These are phyloP conservation scores for Cladopsammia gracilis DNA, from an alignment of 64 coral and sea anemone species.

Conservation along the genomic window DNA sequence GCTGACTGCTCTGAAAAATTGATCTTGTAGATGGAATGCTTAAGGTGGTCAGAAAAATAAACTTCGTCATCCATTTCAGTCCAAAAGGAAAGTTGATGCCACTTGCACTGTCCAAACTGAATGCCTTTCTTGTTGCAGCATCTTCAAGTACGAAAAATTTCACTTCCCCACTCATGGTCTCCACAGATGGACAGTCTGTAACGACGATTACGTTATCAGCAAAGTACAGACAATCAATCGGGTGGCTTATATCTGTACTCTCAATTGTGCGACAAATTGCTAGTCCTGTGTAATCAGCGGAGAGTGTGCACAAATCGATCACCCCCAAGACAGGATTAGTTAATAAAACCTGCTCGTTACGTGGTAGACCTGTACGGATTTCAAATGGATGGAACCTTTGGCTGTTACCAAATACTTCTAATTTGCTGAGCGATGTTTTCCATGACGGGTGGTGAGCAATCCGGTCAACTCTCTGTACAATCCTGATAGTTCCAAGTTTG, in stretches of 20 bases:
- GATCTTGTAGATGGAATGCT: conserved; percentile 71
- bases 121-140: conserved; percentile 51
- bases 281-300: conserved; percentile 59
- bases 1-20: conserved; percentile 55
- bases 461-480: conserved; percentile 42
- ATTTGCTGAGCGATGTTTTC: conserved; percentile 51
- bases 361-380: conserved; percentile 42
- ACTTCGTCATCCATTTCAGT: conserved; percentile 64
- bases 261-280: conserved; percentile 54
- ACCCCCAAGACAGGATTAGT: conserved; percentile 52
- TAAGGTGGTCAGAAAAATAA: conserved; percentile 63
- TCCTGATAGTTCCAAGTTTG: conserved; percentile 51
- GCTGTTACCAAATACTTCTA: conserved; percentile 19
- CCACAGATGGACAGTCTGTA: conserved; percentile 66
- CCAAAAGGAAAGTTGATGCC: conserved; percentile 53
- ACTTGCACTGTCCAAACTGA: conserved; percentile 39
- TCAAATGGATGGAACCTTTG: conserved; percentile 43
- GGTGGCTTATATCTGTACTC: conserved; percentile 49
- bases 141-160: conserved; percentile 49
- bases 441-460: conserved; percentile 54
- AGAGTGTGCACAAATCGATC: conserved; percentile 35
- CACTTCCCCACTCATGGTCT: conserved; percentile 58
- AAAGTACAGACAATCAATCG: conserved; percentile 72
- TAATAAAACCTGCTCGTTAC: conserved; percentile 26
- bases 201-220: conserved; percentile 67